Conservation (phyloP, 2,888 invertebrate genomes). For the Cinara cedri region DNA sequence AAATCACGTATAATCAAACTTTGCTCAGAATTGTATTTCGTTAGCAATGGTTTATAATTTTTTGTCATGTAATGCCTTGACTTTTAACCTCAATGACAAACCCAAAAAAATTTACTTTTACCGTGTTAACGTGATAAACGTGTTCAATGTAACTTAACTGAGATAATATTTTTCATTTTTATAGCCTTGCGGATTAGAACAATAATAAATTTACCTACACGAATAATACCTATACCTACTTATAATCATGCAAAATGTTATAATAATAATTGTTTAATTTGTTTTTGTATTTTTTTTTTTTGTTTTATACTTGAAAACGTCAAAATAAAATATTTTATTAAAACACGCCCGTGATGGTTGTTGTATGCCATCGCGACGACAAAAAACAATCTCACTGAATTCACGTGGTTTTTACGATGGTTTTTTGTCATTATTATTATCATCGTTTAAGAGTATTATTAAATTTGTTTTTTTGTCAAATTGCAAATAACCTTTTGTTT, state of each 20-base stretch:
- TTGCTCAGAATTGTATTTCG: too few species aligned
- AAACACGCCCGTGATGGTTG: neutral
- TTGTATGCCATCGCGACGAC: neutral
- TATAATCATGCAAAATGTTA: neutral
- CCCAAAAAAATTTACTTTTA: too few species aligned
- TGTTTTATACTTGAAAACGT: constrained; percentile 1
- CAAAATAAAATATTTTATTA: neutral
- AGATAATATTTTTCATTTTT: too few species aligned
- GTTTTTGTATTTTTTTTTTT: neutral
- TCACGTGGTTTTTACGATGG: neutral
- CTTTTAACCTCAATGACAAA: too few species aligned
- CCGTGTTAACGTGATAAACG: too few species aligned
- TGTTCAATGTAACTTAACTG: too few species aligned
- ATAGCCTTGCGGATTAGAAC: neutral
- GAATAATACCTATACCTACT: neutral
- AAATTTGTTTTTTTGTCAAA: constrained; percentile 33
- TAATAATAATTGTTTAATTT: neutral
- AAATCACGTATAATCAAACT: too few species aligned
- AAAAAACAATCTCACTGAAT: neutral
- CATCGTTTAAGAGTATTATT: neutral
- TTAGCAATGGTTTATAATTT: too few species aligned
- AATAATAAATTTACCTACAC: neutral
- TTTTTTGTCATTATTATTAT: neutral
- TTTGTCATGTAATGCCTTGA: too few species aligned
- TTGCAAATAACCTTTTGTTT: constrained; percentile 26